These are phyloP conservation scores for Corythoichthys intestinalis DNA, from an alignment of 2,113 vertebrate species.

Conservation along the genomic window DNA sequence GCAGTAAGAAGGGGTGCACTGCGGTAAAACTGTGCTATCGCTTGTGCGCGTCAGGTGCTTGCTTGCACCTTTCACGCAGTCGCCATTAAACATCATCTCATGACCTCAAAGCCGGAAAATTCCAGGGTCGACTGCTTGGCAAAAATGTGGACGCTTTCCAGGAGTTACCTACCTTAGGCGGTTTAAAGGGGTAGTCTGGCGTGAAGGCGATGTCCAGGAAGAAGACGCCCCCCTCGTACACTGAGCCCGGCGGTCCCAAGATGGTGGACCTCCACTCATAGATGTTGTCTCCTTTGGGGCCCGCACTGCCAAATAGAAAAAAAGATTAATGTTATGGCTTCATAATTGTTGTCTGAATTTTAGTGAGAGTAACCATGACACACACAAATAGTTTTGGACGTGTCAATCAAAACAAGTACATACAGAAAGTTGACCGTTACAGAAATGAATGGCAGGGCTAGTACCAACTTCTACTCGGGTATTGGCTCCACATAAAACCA, in stretches of 20 bases:
- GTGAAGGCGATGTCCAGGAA: constrained; percentile 99
- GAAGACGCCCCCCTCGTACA: constrained; percentile 98
- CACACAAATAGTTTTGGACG: too few species aligned
- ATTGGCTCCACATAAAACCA: too few species aligned
- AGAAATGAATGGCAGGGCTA: too few species aligned
- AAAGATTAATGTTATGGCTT: background rate
- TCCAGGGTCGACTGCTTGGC: background rate
- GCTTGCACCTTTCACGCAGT: too few species aligned
- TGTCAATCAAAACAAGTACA: too few species aligned
- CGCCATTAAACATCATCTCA: too few species aligned
- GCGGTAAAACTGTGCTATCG: constrained; percentile 12
- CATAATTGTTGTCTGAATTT: background rate
- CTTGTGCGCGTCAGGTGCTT: too few species aligned
- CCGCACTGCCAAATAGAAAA: constrained; percentile 78
- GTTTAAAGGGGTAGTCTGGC: constrained; percentile 98
- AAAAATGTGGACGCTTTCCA: background rate
- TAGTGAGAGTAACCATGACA: too few species aligned
- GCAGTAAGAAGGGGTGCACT: constrained; percentile 34
- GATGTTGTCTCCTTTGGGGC: constrained; percentile 99
- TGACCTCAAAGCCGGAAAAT: background rate
- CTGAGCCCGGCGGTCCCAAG: constrained; percentile 94
- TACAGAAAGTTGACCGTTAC: too few species aligned
- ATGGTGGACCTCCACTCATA: constrained; percentile 99
- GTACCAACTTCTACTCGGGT: too few species aligned
- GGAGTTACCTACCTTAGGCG: constrained; percentile 93